Evolutionary conservation across 2,113 vertebrate species (phyloP), one percentile per base, ranked within the genome.

Genomic region (Amphilophus citrinellus): DNA sequence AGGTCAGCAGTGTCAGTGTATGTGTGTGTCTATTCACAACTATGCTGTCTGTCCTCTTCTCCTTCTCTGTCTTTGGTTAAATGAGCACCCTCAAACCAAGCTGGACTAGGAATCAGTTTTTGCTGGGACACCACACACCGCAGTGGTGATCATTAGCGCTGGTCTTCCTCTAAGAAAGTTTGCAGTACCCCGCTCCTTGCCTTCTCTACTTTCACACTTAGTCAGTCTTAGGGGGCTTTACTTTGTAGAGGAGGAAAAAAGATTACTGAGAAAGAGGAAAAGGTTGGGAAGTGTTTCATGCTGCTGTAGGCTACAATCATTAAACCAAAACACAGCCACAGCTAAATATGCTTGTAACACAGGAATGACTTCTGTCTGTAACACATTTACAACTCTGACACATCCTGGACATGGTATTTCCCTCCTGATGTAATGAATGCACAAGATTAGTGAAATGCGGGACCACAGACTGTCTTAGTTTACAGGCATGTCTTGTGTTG

Each of bases 1-100:
- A 86, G 87, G 84, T 86, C 80, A 79, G 14, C 56, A 79, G 66
- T 14, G 56, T 66, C 56, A 71, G 10, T 18, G 76, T 3, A 24
- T 14, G 10, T 10, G 57, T 22, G 2, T 20, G 20, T 2, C n/a
- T 65, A 27, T 58, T 17, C 18, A 58, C 24, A 65, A 60, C 53
- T 27, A 20, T 35, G 39, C 20, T 42, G 63, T 53, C 27, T 66
- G 20, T 61, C 37, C 30, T 39, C 35, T 76, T 77, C 20, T 66
- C 58, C 7, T 1, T 30, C 37, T 32, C 1, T 50, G 61, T 44
- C 82, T 20, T 68, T 1, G 42, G 39, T 77, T 61, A 59, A 59
- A 75, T 32, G 32, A 17, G 20, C 47, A 3, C 32, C 30, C 5
- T 63, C 27, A 42, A 83, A 79, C n/a, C 60, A 53, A 78, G 66